Evolutionary conservation across 2,888 invertebrate genomes (phyloP).

Genomic region (Diploptera punctata): DNA sequence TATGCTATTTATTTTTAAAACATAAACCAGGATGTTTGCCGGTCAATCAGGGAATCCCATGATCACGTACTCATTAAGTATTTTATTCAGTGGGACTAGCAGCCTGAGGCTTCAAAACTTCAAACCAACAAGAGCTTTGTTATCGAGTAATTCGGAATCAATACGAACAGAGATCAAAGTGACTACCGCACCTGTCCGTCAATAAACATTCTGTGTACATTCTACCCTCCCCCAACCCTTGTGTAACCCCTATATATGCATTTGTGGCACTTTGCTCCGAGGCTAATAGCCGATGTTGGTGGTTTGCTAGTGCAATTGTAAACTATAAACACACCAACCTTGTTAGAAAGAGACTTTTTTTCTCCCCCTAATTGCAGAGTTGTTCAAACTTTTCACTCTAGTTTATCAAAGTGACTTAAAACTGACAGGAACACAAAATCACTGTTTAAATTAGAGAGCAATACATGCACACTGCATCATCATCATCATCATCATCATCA

Average conservation of each 20-base stretch:
- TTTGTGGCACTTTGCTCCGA: background rate
- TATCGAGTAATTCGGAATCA: constrained; percentile 12
- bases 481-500: too few relatives aligned
- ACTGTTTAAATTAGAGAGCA: too few relatives aligned
- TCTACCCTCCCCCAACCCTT: too few relatives aligned
- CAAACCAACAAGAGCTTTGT: constrained; percentile 12
- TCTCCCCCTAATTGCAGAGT: too few relatives aligned
- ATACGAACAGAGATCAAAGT: constrained; percentile 2
- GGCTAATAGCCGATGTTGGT: background rate
- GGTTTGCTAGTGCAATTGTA: background rate
- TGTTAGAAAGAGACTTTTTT: too few relatives aligned
- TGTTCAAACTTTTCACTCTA: too few relatives aligned
- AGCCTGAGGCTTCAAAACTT: background rate
- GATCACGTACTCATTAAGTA: background rate
- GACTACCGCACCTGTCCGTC: background rate
- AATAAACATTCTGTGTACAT: constrained; percentile 1
- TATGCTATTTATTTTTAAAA: too few relatives aligned
- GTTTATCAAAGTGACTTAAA: too few relatives aligned
- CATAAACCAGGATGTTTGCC: too few relatives aligned
- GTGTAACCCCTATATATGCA: background rate
- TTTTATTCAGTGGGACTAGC: background rate
- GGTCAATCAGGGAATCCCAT: background rate
- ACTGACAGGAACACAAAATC: too few relatives aligned
- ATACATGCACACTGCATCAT: too few relatives aligned
- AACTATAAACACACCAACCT: too few relatives aligned